phyloP scores from a whole-genome alignment of 2,888 invertebrate genomes.

The Pyrrhosoma nymphula region DNA sequence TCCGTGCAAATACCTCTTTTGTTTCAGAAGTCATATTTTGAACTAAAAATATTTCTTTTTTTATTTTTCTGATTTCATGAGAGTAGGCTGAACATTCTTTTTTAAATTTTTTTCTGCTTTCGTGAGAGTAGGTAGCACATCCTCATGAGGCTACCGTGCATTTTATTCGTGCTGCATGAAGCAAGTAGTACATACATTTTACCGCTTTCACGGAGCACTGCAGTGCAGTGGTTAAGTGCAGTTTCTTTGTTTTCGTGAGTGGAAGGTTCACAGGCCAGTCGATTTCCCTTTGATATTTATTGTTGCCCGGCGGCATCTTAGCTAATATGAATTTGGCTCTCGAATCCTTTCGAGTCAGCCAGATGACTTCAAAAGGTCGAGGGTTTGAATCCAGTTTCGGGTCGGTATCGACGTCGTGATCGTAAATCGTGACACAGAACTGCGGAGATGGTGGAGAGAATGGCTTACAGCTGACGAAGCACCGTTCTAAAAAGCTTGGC shows the following conservation, averaged over 20 bases:
- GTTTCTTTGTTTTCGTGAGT: neutral
- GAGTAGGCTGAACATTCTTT: no score
- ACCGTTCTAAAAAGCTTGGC: neutral
- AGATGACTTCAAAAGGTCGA: conserved; percentile 4
- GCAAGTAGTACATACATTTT: neutral
- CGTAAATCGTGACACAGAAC: neutral
- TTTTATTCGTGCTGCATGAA: neutral
- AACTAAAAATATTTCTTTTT: no score
- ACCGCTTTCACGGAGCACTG: neutral
- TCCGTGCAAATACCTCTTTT: no score
- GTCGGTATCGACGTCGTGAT: neutral
- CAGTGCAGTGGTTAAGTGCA: neutral
- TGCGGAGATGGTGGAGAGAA: neutral
- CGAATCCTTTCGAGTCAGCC: neutral
- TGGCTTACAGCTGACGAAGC: neutral
- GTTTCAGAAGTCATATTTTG: no score
- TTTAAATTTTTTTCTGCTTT: no score
- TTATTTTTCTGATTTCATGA: no score
- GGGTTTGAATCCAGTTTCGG: conserved; percentile 27
- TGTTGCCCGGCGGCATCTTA: neutral
- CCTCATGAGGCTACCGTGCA: no score
- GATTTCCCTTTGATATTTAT: conserved; percentile 2
- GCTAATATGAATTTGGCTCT: conserved; percentile 2
- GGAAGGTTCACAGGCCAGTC: neutral
- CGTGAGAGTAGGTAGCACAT: no score